Conservation (phyloP, 2,113 vertebrate species). For the Myotis lucifugus region DNA sequence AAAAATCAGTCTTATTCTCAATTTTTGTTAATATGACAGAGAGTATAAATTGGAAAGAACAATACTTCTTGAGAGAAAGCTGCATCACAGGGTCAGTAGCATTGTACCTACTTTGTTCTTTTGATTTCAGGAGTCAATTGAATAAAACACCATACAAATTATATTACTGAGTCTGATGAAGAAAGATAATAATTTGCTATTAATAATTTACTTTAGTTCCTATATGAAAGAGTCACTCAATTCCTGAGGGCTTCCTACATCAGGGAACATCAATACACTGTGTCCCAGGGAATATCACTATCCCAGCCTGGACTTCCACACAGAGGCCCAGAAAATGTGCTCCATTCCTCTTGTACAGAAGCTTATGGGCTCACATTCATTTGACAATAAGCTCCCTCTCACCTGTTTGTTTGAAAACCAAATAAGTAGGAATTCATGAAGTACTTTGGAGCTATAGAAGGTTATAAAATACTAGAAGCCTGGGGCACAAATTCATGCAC, state of each 20-base stretch:
- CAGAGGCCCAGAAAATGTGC: neutral
- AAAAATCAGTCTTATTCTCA: neutral
- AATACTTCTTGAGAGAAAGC: neutral
- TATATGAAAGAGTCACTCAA: neutral
- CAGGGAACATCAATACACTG: neutral
- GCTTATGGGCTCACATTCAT: neutral
- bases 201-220: neutral
- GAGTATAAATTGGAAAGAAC: neutral
- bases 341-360: neutral
- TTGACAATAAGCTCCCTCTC: neutral
- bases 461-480: neutral
- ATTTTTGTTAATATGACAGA: neutral
- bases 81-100: neutral
- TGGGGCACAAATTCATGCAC: too few relatives aligned
- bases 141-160: conserved; percentile 3
- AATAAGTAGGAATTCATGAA: neutral
- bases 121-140: neutral
- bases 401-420: neutral
- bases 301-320: neutral
- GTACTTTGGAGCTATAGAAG: neutral
- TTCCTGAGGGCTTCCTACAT: neutral
- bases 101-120: neutral
- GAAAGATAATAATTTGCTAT: neutral
- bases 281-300: neutral
- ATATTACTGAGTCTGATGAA: neutral